phyloP scores from a whole-genome alignment of 2,797 vertebrate genomes.

The Phoebastria nigripes region DNA sequence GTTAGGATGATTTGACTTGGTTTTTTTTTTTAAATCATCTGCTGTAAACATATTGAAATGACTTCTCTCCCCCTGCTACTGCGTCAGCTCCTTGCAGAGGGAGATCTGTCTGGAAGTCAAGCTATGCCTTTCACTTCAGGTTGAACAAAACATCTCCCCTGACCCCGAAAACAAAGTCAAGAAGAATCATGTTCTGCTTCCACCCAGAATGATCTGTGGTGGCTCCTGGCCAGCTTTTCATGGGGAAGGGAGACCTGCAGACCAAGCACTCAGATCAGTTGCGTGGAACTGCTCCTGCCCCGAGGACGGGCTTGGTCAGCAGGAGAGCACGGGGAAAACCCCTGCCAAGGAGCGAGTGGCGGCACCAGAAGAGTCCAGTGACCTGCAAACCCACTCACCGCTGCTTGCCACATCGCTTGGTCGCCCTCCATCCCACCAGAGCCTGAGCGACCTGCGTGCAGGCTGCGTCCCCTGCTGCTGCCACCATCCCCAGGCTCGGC shows the following conservation, averaged over 20 bases:
- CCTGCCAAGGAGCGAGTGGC: background rate
- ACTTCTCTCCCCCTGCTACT: background rate
- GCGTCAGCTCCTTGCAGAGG: background rate
- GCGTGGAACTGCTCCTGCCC: accelerated
- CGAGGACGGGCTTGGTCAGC: background rate
- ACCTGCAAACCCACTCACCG: background rate
- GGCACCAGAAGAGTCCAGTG: background rate
- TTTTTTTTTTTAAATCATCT: accelerated
- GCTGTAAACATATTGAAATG: background rate
- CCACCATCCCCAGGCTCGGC: background rate
- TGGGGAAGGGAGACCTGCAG: background rate
- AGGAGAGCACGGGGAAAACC: background rate
- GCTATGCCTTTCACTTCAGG: accelerated
- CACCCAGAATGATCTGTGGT: background rate
- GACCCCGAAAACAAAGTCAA: background rate
- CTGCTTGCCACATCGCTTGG: accelerated
- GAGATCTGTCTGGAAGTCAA: background rate
- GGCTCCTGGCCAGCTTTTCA: background rate
- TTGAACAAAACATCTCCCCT: background rate
- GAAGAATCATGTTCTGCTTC: background rate
- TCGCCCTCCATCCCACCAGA: background rate
- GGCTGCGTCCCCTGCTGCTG: accelerated
- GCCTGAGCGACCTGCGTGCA: accelerated
- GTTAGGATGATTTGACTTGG: background rate
- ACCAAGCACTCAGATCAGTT: background rate